A percentile compares a stretch with the other conserved stretches of the same genome.
These are phyloP conservation scores for Galemys pyrenaicus DNA, from an alignment of 2,113 vertebrate species.

Conservation along the genomic window DNA sequence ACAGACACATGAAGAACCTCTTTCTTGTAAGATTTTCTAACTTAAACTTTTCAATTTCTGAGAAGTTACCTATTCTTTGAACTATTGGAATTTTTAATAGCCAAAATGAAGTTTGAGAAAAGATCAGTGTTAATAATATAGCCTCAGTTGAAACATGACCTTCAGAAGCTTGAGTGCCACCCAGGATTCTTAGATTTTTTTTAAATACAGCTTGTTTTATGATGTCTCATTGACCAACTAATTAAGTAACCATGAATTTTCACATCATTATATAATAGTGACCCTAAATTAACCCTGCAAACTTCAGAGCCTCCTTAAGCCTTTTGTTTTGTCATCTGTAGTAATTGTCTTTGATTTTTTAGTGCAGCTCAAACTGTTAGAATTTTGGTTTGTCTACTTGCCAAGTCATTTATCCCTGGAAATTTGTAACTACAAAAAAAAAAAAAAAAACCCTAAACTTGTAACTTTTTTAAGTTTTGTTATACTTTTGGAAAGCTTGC, in stretches of 20 bases:
- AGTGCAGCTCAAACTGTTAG: background rate
- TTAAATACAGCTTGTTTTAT: background rate
- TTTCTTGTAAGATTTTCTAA: background rate
- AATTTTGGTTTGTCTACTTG: background rate
- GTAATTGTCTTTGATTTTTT: background rate
- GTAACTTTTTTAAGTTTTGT: background rate
- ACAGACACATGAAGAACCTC: background rate
- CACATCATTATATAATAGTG: background rate
- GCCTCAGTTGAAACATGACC: background rate
- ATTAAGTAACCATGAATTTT: conserved; percentile 9
- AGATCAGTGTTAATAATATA: background rate
- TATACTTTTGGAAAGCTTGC: background rate
- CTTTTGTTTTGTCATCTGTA: background rate
- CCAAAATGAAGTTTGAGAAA: conserved; percentile 18
- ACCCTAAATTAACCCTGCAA: background rate
- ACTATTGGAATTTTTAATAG: conserved; percentile 10
- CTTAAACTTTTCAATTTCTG: background rate
- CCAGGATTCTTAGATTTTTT: background rate
- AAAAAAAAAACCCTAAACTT: background rate
- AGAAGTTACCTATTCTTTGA: background rate
- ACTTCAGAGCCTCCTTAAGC: background rate
- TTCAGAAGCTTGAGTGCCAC: background rate
- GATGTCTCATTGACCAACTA: background rate
- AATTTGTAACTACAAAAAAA: background rate
- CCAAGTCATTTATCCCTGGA: background rate